phyloP scores from a whole-genome alignment of 2,113 vertebrate species.

The Callorhinus ursinus region DNA sequence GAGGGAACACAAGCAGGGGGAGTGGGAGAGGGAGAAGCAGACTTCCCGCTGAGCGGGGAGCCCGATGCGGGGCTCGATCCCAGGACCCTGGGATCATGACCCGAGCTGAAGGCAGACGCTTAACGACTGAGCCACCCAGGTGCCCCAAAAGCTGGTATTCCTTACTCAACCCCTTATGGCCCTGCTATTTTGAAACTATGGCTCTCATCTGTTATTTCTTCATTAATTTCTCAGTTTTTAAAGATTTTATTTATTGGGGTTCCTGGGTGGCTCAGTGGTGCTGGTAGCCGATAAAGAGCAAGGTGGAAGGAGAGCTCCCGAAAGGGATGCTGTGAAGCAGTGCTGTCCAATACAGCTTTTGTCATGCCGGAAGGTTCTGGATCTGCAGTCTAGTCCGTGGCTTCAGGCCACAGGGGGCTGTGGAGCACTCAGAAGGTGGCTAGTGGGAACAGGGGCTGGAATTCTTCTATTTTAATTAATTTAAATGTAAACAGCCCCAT shows the following conservation, averaged over 20 bases:
- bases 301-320: background rate
- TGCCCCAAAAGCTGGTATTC: background rate
- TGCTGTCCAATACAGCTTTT: rapidly evolving
- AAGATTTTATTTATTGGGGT: background rate
- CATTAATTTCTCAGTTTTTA: background rate
- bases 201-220: background rate
- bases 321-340: background rate
- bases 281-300: rapidly evolving
- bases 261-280: background rate
- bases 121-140: no score
- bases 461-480: background rate
- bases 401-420: background rate
- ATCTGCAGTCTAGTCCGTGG: rapidly evolving
- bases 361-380: rapidly evolving
- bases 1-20: no score
- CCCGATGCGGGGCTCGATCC: no score
- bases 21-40: no score
- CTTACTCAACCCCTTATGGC: rapidly evolving
- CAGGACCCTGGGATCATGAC: no score
- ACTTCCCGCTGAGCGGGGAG: no score
- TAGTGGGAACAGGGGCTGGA: background rate
- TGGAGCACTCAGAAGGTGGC: background rate
- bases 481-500: background rate
- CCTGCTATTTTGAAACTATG: background rate
- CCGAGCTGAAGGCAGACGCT: no score